Evolutionary conservation across 1,140 invertebrate genomes (phyloP), one percentile per base, ranked within the genome.

Genomic region (Acromyrmex echinatior): DNA sequence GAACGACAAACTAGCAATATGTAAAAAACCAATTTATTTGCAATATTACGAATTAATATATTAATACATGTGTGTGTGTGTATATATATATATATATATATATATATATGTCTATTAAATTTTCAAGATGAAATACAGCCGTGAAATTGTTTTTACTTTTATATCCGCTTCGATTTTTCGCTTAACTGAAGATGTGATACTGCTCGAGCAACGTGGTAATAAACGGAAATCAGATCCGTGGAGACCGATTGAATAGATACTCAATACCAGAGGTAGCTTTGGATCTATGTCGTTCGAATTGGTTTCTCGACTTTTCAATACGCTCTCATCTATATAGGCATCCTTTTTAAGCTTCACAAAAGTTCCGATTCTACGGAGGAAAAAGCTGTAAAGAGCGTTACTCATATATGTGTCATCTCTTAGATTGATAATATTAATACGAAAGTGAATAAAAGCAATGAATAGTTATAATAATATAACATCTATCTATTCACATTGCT

Each of bases 141-240:
- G 56, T 51, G n/a, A 74, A 74, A 84, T 84, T 84, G 56, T 84
- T 76, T 62, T 62, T 60, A 60, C 65, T 84, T 84, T 62, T n/a
- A 84, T 84, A 62, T 84, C 18, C n/a, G 9, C 18, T 49, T 21
- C n/a, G 56, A 84, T 76, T 84, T 51, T 74, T 84, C 58, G 70
- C 56, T 84, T 84, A 76, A 74, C 68, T 49, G 70, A 76, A 62
- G 56, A 84, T 62, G 70, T 51, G 39, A 84, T 71, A 21, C 39
- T 62, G 56, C 45, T 60, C 70, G 56, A 35, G 80, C 80, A 45
- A 65, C 39, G 68, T 60, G 70, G 56, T 84, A 84, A 74, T 84
- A 84, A 84, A 84, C 80, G 70, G 70, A 84, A 84, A 84, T 84
- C 80, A 84, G 80, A 84, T 84, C 80, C 70, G 25, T 31, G 39